These are phyloP conservation scores for Micronisus gabar DNA, from an alignment of 2,113 vertebrate genomes.

Conservation along the genomic window DNA sequence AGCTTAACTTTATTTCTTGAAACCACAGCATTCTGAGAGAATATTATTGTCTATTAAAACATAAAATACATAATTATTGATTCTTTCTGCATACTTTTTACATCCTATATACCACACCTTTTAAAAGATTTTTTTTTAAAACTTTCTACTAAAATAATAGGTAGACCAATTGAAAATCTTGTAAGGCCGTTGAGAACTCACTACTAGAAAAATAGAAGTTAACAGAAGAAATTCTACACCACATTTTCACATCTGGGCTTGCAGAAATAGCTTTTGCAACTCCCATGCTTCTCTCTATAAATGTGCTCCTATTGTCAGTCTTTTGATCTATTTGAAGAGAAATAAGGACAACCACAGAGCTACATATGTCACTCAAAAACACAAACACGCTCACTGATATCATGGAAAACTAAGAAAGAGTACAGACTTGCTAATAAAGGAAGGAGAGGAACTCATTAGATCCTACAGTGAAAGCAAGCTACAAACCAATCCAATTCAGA, in stretches of 20 bases:
- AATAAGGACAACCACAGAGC: background rate
- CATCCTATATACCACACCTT: background rate
- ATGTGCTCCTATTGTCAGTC: background rate
- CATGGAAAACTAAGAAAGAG: background rate
- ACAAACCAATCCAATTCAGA: background rate
- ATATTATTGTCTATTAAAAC: background rate
- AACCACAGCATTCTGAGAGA: background rate
- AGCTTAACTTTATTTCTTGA: background rate
- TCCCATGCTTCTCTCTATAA: background rate
- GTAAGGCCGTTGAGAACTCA: background rate
- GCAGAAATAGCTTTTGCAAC: background rate
- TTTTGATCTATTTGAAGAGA: background rate
- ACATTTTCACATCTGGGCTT: background rate
- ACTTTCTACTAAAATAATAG: background rate
- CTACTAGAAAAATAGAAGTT: background rate
- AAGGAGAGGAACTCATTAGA: background rate
- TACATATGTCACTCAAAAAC: background rate
- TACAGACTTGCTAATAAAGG: background rate
- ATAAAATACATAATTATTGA: background rate
- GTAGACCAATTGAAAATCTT: background rate
- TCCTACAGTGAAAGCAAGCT: background rate
- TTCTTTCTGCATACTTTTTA: background rate
- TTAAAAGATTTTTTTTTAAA: background rate
- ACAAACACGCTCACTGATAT: background rate
- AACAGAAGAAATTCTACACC: background rate